phyloP scores from a whole-genome alignment of 2,888 invertebrate genomes.

The Amphipoea oculea region DNA sequence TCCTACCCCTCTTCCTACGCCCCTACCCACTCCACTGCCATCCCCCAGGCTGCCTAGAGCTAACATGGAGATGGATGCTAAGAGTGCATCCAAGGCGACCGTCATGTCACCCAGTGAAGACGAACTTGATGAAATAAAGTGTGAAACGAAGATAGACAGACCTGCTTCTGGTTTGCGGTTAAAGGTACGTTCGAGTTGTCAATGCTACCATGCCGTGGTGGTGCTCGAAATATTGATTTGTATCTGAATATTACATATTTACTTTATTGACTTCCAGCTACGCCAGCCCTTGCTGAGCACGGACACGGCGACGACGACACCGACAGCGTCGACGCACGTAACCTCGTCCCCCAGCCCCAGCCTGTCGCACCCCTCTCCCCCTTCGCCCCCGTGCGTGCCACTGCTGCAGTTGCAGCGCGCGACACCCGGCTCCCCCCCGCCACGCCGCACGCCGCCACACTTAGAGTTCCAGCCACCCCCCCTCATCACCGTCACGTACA shows the following conservation, averaged over 20 bases:
- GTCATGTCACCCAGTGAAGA: constrained; percentile 86
- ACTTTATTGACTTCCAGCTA: constrained; percentile 82
- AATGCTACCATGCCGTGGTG: neutral
- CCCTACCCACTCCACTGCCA: constrained; percentile 92
- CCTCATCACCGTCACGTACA: constrained; percentile 93
- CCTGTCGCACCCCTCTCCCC: constrained; percentile 80
- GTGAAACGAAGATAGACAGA: constrained; percentile 78
- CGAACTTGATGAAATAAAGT: constrained; percentile 84
- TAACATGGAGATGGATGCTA: constrained; percentile 78
- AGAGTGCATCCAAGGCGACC: constrained; percentile 77
- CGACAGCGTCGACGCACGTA: constrained; percentile 86
- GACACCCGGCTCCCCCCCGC: constrained; percentile 92
- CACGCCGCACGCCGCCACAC: constrained; percentile 91
- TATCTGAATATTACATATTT: constrained; percentile 4
- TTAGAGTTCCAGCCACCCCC: constrained; percentile 93
- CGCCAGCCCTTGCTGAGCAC: constrained; percentile 87
- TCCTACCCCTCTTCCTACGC: constrained; percentile 92
- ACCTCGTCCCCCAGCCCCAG: constrained; percentile 88
- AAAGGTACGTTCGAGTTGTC: constrained; percentile 75
- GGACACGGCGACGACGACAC: constrained; percentile 77
- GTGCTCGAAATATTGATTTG: neutral
- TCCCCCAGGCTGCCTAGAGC: constrained; percentile 87
- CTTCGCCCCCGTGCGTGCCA: constrained; percentile 87
- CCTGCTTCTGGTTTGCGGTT: constrained; percentile 81
- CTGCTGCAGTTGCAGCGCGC: constrained; percentile 91